Evolutionary conservation across 2,888 invertebrate genomes (phyloP), one percentile per base, ranked within the genome.

Genomic region (Drosophila birchii): DNA sequence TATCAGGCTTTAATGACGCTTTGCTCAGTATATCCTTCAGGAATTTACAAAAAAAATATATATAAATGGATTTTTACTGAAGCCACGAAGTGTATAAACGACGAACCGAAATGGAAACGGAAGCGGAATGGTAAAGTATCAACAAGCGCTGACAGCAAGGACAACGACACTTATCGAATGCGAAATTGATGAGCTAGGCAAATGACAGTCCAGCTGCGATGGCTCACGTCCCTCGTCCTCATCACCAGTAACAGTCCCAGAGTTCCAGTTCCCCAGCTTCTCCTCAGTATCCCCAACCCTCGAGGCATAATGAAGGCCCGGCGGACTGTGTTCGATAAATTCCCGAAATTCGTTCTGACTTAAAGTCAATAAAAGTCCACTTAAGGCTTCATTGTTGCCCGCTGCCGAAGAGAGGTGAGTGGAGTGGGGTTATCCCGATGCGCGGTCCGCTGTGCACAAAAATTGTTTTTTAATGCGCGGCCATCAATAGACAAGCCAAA

Each of bases 321-420:
- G 51, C 80, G 78, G 80, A 75, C 83, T 75, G 77, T 77, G 80
- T 87, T 84, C 86, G 85, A 86, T 86, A 88, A 86, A 86, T 86
- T 86, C 86, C 81, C 87, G 76, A 86, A 86, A 88, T 86, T 86
- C 89, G 86, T 87, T 86, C 84, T 86, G 86, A 89, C 86, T 86
- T 87, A 86, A 86, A 86, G 86, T 86, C 86, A 86, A 86, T 86
- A 86, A 86, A 86, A 86, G 86, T 86, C 86, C 89, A 86, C 86
- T 86, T 86, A 86, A 88, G 86, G 85, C 86, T 82, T 86, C 84
- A 88, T 84, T 84, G 84, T 84, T 86, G 88, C 79, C 67, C 78
- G 71, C 59, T 63, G 63, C 57, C 69, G 59, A 57, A 18, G 7
- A 20, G 23, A 23, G 60, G 45, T 20, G 57, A 43, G 34, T 29